Evolutionary conservation across 2,888 invertebrate genomes (phyloP).

Genomic region (Mayetiola destructor): DNA sequence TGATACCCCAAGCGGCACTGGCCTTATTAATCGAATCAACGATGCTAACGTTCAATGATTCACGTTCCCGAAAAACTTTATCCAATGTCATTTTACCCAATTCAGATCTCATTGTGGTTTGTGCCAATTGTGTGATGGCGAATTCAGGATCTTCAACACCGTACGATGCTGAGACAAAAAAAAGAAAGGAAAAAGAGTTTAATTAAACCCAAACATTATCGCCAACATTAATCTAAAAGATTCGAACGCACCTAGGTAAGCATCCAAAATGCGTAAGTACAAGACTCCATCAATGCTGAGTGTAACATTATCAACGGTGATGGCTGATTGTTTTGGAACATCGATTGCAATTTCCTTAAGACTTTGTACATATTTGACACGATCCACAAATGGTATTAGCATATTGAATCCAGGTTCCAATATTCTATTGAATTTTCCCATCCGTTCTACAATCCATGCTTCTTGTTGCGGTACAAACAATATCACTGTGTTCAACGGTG

Average conservation of each 20-base stretch:
- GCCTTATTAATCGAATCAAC: conserved; percentile 97
- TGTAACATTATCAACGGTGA: conserved; percentile 94
- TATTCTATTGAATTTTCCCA: conserved; percentile 92
- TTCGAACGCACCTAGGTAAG: conserved; percentile 54
- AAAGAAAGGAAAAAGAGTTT: background rate
- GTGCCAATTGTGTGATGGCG: conserved; percentile 96
- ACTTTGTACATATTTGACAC: conserved; percentile 93
- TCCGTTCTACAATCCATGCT: conserved; percentile 95
- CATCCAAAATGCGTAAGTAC: conserved; percentile 83
- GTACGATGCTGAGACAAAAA: conserved; percentile 57
- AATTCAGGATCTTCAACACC: conserved; percentile 99
- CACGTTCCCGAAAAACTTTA: conserved; percentile 91
- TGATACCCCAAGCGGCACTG: conserved; percentile 95
- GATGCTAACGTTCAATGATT: conserved; percentile 84
- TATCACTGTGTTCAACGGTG: conserved; percentile 80
- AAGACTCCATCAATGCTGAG: conserved; percentile 93
- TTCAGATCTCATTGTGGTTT: conserved; percentile 99
- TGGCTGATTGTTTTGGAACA: conserved; percentile 96
- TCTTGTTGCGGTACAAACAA: conserved; percentile 99
- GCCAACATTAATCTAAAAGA: background rate
- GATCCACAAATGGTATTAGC: conserved; percentile 79
- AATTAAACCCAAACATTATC: background rate
- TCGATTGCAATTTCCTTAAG: conserved; percentile 98
- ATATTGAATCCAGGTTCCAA: conserved; percentile 91
- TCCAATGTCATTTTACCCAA: conserved; percentile 93